Evolutionary conservation across 2,797 vertebrate genomes (phyloP), one percentile per base, ranked within the genome.

Genomic region (Aselliscus stoliczkanus): DNA sequence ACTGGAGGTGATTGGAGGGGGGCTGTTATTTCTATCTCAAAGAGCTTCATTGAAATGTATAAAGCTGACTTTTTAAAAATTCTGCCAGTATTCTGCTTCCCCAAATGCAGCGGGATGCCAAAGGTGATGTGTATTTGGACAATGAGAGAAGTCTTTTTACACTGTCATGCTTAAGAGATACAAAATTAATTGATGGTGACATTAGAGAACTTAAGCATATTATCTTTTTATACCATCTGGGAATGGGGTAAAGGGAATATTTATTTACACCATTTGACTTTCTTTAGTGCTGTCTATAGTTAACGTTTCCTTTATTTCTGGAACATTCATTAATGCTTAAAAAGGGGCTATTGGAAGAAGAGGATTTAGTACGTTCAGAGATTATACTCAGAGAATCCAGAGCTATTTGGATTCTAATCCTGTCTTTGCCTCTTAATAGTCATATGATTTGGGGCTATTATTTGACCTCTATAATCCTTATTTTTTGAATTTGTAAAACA

Each of bases 161-260:
- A 69, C 6, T 37, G 1, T 72, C 54, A 77, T 70, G 27, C 86
- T 94, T 83, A 2, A 79, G 44, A 47, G 47, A 92, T 64, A 54
- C 76, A 91, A 82, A 90, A 80, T 10, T 70, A 67, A 47, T 85
- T 42, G 64, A 47, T 60, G 76, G 6, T 76, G 0, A 9, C 92
- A 90, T 96, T 84, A 94, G 44, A 97, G 76, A 84, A 67, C 21
- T 52, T 87, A 31, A 69, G 72, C n/a, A 94, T 67, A 82, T 8
- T 77, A 69, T 12, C 20, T 79, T 75, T 97, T 96, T 10, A 37
- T 13, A 83, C 11, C 34, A 47, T 31, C 75, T 69, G 56, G 1
- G 0, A 75, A 52, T 85, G 13, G 11, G 80, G 62, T 67, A 88
- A 86, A 92, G 23, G 17, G 8, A 81, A 69, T 90, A 31, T 7